Evolutionary conservation across 2,797 vertebrate species (phyloP), one percentile per base, ranked within the genome.

Genomic region (Enteromius viviparus): DNA sequence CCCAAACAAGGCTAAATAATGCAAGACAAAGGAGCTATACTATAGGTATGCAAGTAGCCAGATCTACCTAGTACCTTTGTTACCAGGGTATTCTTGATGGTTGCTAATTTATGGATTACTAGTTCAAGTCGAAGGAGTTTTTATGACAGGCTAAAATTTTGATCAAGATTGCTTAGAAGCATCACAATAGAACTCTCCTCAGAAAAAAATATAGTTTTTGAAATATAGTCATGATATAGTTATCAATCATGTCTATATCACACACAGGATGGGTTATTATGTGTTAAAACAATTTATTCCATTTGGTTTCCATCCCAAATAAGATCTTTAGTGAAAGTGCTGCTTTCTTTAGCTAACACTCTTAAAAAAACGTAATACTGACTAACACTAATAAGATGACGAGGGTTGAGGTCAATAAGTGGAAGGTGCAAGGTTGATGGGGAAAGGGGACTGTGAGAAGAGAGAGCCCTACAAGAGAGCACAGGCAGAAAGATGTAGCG

Each of bases 401-500:
- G 21, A 74, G 6, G 1, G 11, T 21, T 32, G 21, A 34, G 32
- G 17, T n/a, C 11, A 62, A 47, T 51, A 34, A 65, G 26, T 58
- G 21, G 11, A 14, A 55, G 19, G 19, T 64, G 40, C 17, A 37
- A 32, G 26, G 17, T 47, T 12, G 42, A 32, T 49, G 26, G 29
- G 29, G 37, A 42, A 45, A 40, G 10, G 47, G 69, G 62, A 32
- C 64, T n/a, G 5, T 68, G 26, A 60, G 42, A 69, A 21, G 34
- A 19, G 34, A 19, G 45, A 80, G 32, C 15, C 75, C 7, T 42
- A 66, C 58, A 49, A 82, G 47, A 47, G 51, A 80, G 47, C 23
- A 69, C 69, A 70, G 69, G 58, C 26, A 70, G 51, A 62, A 69
- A 66, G 74, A 78, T 84, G 45, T n/a, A 10, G 29, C 14, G n/a